phyloP scores from a whole-genome alignment of 2,888 invertebrate genomes.

The Caenorhabditis becei region DNA sequence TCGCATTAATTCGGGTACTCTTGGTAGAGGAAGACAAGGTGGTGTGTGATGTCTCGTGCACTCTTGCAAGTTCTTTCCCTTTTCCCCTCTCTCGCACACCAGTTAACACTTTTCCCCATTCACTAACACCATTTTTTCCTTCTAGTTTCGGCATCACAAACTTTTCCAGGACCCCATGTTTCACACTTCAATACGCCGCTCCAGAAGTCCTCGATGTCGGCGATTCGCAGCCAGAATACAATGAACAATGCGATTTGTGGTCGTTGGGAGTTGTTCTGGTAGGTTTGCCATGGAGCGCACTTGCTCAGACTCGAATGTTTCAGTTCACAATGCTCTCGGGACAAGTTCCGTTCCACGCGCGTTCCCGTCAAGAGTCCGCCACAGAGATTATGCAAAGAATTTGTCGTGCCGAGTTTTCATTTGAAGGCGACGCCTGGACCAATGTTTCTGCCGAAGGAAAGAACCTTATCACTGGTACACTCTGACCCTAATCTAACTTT shows the following conservation, averaged over 20 bases:
- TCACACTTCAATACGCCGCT: constrained; percentile 94
- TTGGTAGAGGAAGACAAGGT: constrained; percentile 45
- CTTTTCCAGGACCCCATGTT: constrained; percentile 89
- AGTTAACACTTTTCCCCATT: not conserved
- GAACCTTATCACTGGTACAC: constrained; percentile 85
- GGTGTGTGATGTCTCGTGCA: constrained; percentile 53
- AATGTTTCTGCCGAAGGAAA: constrained; percentile 88
- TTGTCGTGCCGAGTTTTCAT: constrained; percentile 88
- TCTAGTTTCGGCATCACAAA: not conserved
- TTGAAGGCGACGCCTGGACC: constrained; percentile 88
- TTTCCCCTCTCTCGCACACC: constrained; percentile 3
- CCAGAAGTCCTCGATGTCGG: constrained; percentile 92
- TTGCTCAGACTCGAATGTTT: constrained; percentile 70
- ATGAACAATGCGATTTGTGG: constrained; percentile 96
- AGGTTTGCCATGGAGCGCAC: constrained; percentile 80
- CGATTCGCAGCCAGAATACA: constrained; percentile 85
- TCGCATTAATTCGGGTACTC: constrained; percentile 18
- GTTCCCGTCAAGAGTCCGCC: constrained; percentile 87
- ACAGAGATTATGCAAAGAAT: constrained; percentile 89
- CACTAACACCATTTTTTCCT: constrained; percentile 31
- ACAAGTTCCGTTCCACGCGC: constrained; percentile 88
- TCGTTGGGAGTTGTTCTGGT: constrained; percentile 94
- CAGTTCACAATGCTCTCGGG: constrained; percentile 91
- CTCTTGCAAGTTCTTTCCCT: constrained; percentile 10
- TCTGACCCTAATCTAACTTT: not conserved